These are phyloP conservation scores for Anthoptus insignis DNA, from an alignment of 2,888 invertebrate genomes.

Conservation along the genomic window DNA sequence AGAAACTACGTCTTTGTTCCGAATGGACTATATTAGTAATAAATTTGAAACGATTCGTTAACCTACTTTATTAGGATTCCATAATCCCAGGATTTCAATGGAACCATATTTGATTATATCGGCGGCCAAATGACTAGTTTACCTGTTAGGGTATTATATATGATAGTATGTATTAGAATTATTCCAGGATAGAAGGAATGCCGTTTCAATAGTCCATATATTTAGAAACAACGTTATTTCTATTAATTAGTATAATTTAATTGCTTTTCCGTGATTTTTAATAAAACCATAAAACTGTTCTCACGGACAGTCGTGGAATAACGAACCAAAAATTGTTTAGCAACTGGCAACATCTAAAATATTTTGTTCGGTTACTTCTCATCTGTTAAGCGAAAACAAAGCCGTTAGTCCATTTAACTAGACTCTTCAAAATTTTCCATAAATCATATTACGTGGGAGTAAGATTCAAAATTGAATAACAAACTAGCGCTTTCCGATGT, in stretches of 20 bases:
- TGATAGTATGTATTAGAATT: no score
- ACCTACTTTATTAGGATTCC: no score
- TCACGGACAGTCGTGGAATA: constrained; percentile 59
- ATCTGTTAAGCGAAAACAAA: constrained; percentile 72
- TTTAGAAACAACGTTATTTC: background rate
- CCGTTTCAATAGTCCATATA: no score
- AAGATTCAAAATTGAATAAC: constrained; percentile 54
- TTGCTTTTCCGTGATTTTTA: constrained; percentile 32
- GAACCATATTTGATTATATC: no score
- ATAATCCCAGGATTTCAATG: no score
- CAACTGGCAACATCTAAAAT: constrained; percentile 64
- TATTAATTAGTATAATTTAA: constrained; percentile 17
- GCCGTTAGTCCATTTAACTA: constrained; percentile 47
- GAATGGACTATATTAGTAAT: background rate
- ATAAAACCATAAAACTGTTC: constrained; percentile 46
- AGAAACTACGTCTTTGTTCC: constrained; percentile 25
- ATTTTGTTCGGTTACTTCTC: constrained; percentile 71
- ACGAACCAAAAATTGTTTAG: constrained; percentile 59
- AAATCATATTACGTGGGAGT: constrained; percentile 11
- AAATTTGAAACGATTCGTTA: background rate
- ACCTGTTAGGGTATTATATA: no score
- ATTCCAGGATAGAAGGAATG: no score
- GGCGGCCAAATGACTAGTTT: no score
- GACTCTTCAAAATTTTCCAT: background rate
- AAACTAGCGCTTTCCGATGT: background rate